Evolutionary conservation across 2,888 invertebrate species (phyloP).

Genomic region (Philaethria dido): DNA sequence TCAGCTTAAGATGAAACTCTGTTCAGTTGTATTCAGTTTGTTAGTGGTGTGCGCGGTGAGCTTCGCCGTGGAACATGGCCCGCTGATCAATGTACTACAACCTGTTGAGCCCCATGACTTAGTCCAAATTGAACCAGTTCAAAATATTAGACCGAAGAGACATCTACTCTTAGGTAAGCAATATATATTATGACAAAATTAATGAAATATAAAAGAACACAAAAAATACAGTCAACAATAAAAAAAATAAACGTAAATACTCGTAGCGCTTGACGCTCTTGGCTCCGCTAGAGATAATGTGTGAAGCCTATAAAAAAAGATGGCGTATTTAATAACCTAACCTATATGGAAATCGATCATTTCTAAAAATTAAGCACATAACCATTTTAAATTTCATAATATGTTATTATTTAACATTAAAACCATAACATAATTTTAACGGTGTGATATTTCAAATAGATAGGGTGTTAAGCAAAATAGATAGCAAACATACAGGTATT

Average conservation of each 20-base stretch:
- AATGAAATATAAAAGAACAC: too few relatives aligned
- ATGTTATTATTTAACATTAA: not conserved
- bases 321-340: not conserved
- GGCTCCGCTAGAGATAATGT: too few relatives aligned
- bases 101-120: constrained; percentile 47
- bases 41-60: constrained; percentile 62
- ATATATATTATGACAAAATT: too few relatives aligned
- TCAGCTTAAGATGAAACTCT: constrained; percentile 54
- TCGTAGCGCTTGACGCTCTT: too few relatives aligned
- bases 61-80: constrained; percentile 57
- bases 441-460: not conserved
- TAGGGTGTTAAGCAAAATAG: constrained; percentile 22
- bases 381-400: not conserved
- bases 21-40: constrained; percentile 56
- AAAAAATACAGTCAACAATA: too few relatives aligned
- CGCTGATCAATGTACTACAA: constrained; percentile 55
- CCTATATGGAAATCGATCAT: not conserved
- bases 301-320: too few relatives aligned
- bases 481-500: constrained; percentile 23
- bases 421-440: not conserved
- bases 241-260: too few relatives aligned
- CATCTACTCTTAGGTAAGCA: constrained; percentile 63
- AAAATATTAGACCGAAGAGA: constrained; percentile 62
- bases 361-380: not conserved
- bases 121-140: constrained; percentile 45